Evolutionary conservation across 2,888 invertebrate species (phyloP).

Genomic region (Drosophila trichaetosa): DNA sequence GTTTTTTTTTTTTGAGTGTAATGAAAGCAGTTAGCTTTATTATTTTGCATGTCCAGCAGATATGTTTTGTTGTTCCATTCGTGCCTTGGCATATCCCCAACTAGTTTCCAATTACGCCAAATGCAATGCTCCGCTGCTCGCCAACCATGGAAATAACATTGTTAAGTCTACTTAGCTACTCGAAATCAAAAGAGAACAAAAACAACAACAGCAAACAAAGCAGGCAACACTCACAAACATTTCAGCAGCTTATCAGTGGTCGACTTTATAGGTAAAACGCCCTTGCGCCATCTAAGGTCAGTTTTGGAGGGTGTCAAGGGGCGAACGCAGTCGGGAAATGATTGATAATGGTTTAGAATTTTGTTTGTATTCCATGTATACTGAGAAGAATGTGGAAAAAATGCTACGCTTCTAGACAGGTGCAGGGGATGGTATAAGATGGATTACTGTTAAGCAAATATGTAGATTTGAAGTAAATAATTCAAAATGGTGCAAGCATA

Average conservation of each 20-base stretch:
- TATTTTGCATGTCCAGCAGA: slow-evolving; percentile 61
- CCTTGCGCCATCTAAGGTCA: slow-evolving; percentile 55
- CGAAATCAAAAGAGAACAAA: slow-evolving; percentile 6
- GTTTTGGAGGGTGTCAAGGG: slow-evolving; percentile 20
- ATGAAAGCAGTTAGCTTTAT: slow-evolving; percentile 51
- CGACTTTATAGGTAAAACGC: slow-evolving; percentile 37
- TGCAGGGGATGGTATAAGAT: slow-evolving; percentile 4
- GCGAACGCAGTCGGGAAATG: slow-evolving; percentile 16
- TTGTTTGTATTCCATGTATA: neutral
- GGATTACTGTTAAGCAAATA: slow-evolving; percentile 15
- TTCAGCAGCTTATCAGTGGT: slow-evolving; percentile 46
- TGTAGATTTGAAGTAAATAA: neutral
- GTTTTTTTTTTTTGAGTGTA: slow-evolving; percentile 38
- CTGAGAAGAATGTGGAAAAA: neutral
- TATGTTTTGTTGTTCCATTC: slow-evolving; percentile 34
- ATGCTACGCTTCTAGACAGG: neutral
- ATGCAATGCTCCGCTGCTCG: slow-evolving; percentile 66
- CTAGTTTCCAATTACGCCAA: slow-evolving; percentile 73
- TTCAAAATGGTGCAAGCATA: neutral
- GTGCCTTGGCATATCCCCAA: slow-evolving; percentile 36
- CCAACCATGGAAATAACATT: slow-evolving; percentile 27
- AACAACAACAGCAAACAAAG: neutral
- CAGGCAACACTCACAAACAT: slow-evolving; percentile 2
- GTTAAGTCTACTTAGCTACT: slow-evolving; percentile 18
- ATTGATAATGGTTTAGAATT: slow-evolving; percentile 52